Conservation (phyloP, 2,113 vertebrate genomes). For the Myiagra hebetior region DNA sequence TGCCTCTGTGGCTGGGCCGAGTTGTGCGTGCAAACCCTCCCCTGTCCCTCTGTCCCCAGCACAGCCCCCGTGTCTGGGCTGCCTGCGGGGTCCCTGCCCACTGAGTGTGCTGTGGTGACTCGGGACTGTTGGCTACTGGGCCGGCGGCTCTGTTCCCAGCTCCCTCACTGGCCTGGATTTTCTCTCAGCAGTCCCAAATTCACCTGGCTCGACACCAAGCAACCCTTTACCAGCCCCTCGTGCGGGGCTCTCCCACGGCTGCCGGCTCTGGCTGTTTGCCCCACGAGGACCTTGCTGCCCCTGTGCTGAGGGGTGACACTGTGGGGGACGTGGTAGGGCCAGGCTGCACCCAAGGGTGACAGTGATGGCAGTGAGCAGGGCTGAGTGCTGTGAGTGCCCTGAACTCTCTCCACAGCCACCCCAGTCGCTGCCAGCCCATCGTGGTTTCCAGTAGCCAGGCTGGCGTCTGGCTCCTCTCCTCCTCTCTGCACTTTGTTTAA, state of each 20-base stretch:
- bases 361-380: neutral
- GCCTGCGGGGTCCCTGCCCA: rapidly evolving
- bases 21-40: neutral
- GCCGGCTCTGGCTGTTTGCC: rapidly evolving
- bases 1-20: neutral
- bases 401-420: rapidly evolving
- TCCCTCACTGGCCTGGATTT: slow-evolving; percentile 13
- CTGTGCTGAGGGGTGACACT: neutral
- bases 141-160: rapidly evolving
- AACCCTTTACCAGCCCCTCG: neutral
- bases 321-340: neutral
- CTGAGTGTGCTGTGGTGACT: neutral
- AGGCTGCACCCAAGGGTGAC: neutral
- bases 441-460: slow-evolving; percentile 11
- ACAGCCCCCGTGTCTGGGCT: rapidly evolving
- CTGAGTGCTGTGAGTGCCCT: neutral
- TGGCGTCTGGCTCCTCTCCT: neutral
- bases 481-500: neutral
- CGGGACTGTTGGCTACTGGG: neutral
- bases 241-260: neutral
- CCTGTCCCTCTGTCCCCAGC: neutral
- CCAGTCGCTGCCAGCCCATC: neutral
- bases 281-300: rapidly evolving
- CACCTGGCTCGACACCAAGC: neutral
- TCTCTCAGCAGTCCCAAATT: neutral